A percentile compares a stretch with the other conserved stretches of the same genome.
Conservation (phyloP, 2,888 invertebrate genomes). For the Invenusta paracnida region DNA sequence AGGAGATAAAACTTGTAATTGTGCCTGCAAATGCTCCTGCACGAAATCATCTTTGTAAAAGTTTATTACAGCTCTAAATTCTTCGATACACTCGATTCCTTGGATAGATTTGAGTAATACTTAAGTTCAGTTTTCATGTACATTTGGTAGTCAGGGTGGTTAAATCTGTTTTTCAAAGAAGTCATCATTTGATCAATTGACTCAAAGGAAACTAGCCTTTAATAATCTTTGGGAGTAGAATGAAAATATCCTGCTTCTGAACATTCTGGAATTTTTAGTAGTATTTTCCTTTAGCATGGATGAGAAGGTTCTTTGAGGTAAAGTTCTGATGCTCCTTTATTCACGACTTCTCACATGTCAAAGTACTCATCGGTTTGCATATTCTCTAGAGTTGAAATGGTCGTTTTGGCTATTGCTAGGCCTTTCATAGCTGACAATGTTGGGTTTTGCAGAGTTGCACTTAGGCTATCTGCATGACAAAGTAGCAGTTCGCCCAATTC, state of each 20-base stretch:
- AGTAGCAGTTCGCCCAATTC: not conserved
- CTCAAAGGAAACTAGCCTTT: not conserved
- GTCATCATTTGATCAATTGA: not conserved
- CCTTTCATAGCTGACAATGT: not conserved
- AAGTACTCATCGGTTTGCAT: no score
- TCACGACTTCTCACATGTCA: no score
- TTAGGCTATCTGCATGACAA: not conserved
- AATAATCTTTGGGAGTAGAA: not conserved
- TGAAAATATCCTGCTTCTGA: not conserved
- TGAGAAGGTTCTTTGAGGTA: no score
- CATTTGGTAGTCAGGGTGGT: conserved; percentile 14
- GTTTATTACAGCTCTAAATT: conserved; percentile 13
- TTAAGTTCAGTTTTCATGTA: conserved; percentile 9
- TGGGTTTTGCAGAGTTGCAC: not conserved
- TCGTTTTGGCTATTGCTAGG: not conserved
- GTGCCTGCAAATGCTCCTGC: conserved; percentile 1
- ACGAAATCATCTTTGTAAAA: conserved; percentile 8
- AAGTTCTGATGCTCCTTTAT: no score
- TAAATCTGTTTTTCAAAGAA: not conserved
- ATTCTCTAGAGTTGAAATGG: not conserved
- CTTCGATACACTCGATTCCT: conserved; percentile 8
- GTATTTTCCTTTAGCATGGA: not conserved
- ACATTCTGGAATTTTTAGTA: not conserved
- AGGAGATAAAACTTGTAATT: not conserved
- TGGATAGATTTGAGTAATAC: not conserved